Evolutionary conservation across 2,797 vertebrate genomes (phyloP).

Genomic region (Salmo trutta): DNA sequence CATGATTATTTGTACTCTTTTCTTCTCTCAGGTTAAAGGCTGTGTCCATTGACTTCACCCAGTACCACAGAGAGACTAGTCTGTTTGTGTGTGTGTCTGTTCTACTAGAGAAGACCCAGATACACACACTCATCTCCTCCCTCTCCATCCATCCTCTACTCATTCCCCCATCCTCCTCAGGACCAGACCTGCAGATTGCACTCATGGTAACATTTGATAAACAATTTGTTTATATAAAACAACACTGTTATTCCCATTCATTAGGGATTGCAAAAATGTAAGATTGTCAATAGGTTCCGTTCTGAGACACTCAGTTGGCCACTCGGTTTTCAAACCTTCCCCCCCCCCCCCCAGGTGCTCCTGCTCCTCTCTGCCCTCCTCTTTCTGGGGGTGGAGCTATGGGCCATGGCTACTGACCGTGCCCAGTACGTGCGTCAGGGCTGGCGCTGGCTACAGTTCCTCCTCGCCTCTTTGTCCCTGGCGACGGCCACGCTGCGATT

Average conservation of each 20-base stretch:
- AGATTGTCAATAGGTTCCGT: not conserved
- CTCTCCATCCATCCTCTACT: slow-evolving; percentile 69
- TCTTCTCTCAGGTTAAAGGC: slow-evolving; percentile 54
- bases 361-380: slow-evolving; percentile 70
- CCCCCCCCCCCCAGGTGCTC: slow-evolving; percentile 57
- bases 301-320: not conserved
- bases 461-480: slow-evolving; percentile 65
- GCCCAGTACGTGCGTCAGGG: slow-evolving; percentile 41
- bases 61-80: slow-evolving; percentile 71
- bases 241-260: too few relatives aligned
- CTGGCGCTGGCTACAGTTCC: slow-evolving; percentile 60
- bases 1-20: not conserved
- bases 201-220: slow-evolving; percentile 62
- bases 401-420: slow-evolving; percentile 53
- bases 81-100: slow-evolving; percentile 72
- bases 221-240: not conserved
- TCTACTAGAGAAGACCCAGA: slow-evolving; percentile 47
- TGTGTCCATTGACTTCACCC: slow-evolving; percentile 75
- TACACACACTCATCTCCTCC: slow-evolving; percentile 35
- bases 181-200: slow-evolving; percentile 62
- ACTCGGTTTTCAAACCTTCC: not conserved
- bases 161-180: slow-evolving; percentile 56
- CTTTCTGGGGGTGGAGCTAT: slow-evolving; percentile 61
- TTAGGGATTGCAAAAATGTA: not conserved
- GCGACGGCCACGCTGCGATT: slow-evolving; percentile 68